Evolutionary conservation across 1,140 invertebrate species (phyloP).

Genomic region (Aphelenchoides fujianensis): DNA sequence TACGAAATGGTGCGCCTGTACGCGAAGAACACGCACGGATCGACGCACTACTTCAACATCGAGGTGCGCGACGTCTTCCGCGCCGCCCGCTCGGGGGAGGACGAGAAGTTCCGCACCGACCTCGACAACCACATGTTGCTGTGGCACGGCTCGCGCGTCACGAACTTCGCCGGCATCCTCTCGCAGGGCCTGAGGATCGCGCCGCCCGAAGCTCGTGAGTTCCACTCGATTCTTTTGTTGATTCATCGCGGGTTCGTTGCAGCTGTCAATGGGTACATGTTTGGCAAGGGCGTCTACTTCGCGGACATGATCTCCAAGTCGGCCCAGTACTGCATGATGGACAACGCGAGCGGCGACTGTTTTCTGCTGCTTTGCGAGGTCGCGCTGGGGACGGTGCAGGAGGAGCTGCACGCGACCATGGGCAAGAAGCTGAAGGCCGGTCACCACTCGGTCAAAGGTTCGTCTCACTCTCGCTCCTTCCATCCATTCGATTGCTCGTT

Average conservation of each 20-base stretch:
- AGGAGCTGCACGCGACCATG: conserved; percentile 32
- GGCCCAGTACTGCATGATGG: conserved; percentile 91
- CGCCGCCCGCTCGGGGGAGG: conserved; percentile 75
- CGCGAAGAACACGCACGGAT: conserved; percentile 72
- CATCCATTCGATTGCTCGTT: too few relatives aligned
- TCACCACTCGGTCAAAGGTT: conserved; percentile 46
- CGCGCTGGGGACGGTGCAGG: conserved; percentile 41
- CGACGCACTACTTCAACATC: conserved; percentile 78
- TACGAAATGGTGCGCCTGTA: conserved; percentile 32
- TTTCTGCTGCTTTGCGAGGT: conserved; percentile 82
- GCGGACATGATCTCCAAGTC: conserved; percentile 95
- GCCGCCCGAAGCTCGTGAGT: conserved; percentile 80
- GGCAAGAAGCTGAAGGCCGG: conserved; percentile 42
- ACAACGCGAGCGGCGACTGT: conserved; percentile 65
- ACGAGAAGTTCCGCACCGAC: conserved; percentile 73
- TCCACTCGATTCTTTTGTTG: too few relatives aligned
- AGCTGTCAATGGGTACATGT: conserved; percentile 90
- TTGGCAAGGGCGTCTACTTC: conserved; percentile 84
- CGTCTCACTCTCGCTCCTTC: too few relatives aligned
- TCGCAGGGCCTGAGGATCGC: conserved; percentile 94
- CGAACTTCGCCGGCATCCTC: conserved; percentile 91
- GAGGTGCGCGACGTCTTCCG: conserved; percentile 69
- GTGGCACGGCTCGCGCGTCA: conserved; percentile 91
- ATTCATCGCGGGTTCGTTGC: neutral
- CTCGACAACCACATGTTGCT: conserved; percentile 75